phyloP scores from a whole-genome alignment of 2,888 invertebrate species.

The Tipula vernalis region DNA sequence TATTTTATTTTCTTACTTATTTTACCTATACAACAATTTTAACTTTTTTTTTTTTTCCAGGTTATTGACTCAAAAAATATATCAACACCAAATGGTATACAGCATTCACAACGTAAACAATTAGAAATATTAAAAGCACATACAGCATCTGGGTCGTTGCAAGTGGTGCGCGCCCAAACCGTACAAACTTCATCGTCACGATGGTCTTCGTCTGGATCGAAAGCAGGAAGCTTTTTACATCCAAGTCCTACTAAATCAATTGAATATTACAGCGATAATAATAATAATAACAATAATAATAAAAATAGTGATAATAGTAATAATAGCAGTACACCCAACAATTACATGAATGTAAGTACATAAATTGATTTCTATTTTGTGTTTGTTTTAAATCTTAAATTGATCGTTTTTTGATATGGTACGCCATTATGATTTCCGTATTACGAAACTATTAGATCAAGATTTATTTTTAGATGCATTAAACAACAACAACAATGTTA shows the following conservation, averaged over 20 bases:
- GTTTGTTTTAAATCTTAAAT: background rate
- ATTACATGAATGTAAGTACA: background rate
- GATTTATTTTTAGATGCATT: background rate
- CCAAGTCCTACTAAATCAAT: background rate
- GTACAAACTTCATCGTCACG: conserved; percentile 35
- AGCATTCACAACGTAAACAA: conserved; percentile 35
- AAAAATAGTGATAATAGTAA: background rate
- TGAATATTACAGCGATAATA: background rate
- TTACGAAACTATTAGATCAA: background rate
- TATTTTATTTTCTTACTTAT: background rate
- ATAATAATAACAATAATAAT: background rate
- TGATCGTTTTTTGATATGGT: background rate
- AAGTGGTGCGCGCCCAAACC: conserved; percentile 52
- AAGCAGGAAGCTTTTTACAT: background rate
- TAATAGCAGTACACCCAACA: background rate
- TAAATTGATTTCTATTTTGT: background rate
- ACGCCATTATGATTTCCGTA: background rate
- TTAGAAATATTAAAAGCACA: conserved; percentile 60
- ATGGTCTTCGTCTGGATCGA: conserved; percentile 20
- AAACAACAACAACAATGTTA: background rate
- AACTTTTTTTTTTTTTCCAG: conserved; percentile 23
- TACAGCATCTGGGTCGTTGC: conserved; percentile 49
- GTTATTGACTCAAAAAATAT: conserved; percentile 37
- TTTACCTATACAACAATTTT: conserved; percentile 9
- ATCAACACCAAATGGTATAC: conserved; percentile 34